phyloP scores from a whole-genome alignment of 2,888 invertebrate species.

The Caenorhabditis becei region DNA sequence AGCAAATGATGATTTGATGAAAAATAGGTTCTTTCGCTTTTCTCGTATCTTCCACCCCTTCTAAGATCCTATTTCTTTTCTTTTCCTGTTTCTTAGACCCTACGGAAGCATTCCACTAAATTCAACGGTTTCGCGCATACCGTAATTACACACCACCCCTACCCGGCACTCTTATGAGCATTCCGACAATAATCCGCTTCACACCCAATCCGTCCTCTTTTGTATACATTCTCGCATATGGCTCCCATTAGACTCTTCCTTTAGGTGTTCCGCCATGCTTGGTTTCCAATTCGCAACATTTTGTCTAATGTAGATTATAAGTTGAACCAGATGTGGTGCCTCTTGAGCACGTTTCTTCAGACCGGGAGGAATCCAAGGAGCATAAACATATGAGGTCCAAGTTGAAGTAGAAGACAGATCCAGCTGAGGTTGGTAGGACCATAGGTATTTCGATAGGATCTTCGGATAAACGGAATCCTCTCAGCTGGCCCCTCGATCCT shows the following conservation, averaged over 20 bases:
- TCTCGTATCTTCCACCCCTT: background rate
- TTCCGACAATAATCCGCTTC: conserved; percentile 19
- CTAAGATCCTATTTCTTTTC: background rate
- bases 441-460: too few relatives aligned
- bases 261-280: background rate
- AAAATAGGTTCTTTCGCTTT: conserved; percentile 5
- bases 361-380: background rate
- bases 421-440: too few relatives aligned
- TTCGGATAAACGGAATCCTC: background rate
- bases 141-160: conserved; percentile 1
- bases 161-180: background rate
- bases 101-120: too few relatives aligned
- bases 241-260: conserved; percentile 16
- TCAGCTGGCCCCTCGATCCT: background rate
- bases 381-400: background rate
- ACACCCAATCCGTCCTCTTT: conserved; percentile 18
- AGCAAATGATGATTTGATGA: conserved; percentile 46
- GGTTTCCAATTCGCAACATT: conserved; percentile 21
- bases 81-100: too few relatives aligned
- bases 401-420: background rate
- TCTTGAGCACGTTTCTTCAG: background rate
- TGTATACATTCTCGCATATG: conserved; percentile 29
- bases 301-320: conserved; percentile 19
- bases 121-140: background rate
- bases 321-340: conserved; percentile 27